Evolutionary conservation across 1,140 invertebrate genomes (phyloP), one percentile per base, ranked within the genome.

Genomic region (Chymomyza costata): DNA sequence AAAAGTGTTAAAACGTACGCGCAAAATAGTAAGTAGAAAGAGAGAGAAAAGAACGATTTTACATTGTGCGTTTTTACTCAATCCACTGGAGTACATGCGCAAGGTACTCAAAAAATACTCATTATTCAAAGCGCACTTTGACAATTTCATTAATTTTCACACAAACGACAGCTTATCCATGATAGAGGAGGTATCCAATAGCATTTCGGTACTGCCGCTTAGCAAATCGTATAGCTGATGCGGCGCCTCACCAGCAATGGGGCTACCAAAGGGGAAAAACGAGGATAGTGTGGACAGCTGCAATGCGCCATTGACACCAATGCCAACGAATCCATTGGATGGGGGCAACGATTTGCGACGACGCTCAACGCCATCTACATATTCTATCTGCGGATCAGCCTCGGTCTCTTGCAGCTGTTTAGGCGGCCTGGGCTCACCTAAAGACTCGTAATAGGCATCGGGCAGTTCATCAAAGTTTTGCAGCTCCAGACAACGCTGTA

Each of bases 181-280:
- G n/a, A 85, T 74, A 19, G 84, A 85, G 3, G 80, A 82, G 25
- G 64, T 69, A 37, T 84, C 82, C 34, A 80, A 32, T 2, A 83
- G 41, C 14, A 76, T 40, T 38, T 85, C 83, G 17, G 57, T 82
- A 52, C 84, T 85, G 47, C 56, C 61, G 43, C 65, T 83, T 19
- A 85, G 54, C 8, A 85, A 82, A 31, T 85, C 84, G 37, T 74
- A 71, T 3, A 85, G 48, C 47, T 85, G 78, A 18, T 83, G 76
- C n/a, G 76, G 71, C 8, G 82, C 68, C 53, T 85, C 74, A 3
- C 84, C 70, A 10, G 63, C 63, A 49, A 80, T 73, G 39, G 82
- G 81, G 45, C 57, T 68, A 14, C 82, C 84, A 59, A 88, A 88
- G 11, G 88, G 88, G 64, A 87, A 88, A 63, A 88, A 88, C 39